phyloP scores from a whole-genome alignment of 2,888 invertebrate species.

The Alsophila aescularia region DNA sequence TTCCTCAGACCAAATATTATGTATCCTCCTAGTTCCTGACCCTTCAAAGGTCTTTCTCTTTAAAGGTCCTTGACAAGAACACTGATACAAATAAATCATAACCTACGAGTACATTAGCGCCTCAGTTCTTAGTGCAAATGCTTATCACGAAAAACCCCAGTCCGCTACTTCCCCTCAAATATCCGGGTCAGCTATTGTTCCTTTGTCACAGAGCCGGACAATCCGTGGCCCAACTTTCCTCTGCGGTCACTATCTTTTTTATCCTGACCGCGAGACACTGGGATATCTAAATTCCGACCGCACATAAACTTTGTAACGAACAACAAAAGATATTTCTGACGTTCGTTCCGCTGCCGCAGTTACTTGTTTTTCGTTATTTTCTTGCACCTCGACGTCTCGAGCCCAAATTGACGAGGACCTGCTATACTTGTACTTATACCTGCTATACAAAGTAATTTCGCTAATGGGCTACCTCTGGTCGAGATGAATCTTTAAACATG shows the following conservation, averaged over 20 bases:
- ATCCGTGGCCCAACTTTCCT: constrained; percentile 57
- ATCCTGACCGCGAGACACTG: constrained; percentile 39
- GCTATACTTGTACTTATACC: background rate
- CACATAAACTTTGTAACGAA: constrained; percentile 43
- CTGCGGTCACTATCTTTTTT: constrained; percentile 50
- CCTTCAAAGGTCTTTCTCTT: background rate
- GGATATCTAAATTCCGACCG: constrained; percentile 37
- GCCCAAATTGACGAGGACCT: constrained; percentile 45
- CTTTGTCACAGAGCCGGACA: constrained; percentile 71
- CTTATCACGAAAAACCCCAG: constrained; percentile 57
- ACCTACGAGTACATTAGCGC: constrained; percentile 22
- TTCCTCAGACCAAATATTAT: too few species aligned
- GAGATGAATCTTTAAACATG: constrained; percentile 27
- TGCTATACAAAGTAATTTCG: constrained; percentile 55
- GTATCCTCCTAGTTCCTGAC: too few species aligned
- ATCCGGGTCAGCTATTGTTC: constrained; percentile 76
- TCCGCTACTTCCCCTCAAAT: constrained; percentile 68
- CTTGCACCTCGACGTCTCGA: constrained; percentile 38
- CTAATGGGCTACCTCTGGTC: constrained; percentile 47
- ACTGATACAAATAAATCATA: constrained; percentile 21
- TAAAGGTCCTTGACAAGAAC: background rate
- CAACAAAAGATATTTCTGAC: constrained; percentile 65
- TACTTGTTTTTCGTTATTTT: constrained; percentile 58
- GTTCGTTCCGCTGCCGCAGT: constrained; percentile 53
- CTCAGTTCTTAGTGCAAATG: constrained; percentile 31